A percentile compares a stretch with the other conserved stretches of the same genome.
phyloP scores from a whole-genome alignment of 2,888 invertebrate genomes.

The Meiosimyza decipiens region DNA sequence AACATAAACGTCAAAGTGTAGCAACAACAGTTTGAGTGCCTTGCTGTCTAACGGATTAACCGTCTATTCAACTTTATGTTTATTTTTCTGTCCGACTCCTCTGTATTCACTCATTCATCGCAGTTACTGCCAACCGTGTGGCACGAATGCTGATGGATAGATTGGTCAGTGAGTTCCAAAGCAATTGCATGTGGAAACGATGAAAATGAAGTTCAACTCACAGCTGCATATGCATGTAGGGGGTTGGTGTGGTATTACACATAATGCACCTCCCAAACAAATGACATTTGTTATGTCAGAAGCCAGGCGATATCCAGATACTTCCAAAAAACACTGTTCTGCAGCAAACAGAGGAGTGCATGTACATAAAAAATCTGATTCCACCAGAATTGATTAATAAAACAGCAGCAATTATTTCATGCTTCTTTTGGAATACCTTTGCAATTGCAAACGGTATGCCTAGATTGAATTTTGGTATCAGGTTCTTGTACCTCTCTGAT shows the following conservation, averaged over 20 bases:
- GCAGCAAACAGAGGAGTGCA: no score
- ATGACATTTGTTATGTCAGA: no score
- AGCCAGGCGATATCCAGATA: no score
- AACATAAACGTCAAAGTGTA: not conserved
- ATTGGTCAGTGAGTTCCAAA: slow-evolving; percentile 60
- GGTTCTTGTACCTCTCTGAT: no score
- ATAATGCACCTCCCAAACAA: not conserved
- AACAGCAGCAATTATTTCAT: no score
- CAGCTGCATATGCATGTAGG: not conserved
- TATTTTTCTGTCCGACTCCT: not conserved
- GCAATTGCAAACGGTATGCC: no score
- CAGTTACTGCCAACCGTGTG: not conserved
- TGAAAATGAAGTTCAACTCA: not conserved
- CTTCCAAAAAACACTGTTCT: no score
- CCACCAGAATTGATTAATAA: no score
- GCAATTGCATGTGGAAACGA: slow-evolving; percentile 53
- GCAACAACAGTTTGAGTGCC: not conserved
- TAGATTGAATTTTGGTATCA: no score
- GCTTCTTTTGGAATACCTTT: no score
- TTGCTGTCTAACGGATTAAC: not conserved
- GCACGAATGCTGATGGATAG: slow-evolving; percentile 50
- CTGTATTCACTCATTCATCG: not conserved
- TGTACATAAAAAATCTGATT: no score
- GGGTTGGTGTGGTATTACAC: not conserved
- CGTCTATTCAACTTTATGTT: not conserved